phyloP scores from a whole-genome alignment of 1,140 invertebrate species.

The Melitaea cinxia region DNA sequence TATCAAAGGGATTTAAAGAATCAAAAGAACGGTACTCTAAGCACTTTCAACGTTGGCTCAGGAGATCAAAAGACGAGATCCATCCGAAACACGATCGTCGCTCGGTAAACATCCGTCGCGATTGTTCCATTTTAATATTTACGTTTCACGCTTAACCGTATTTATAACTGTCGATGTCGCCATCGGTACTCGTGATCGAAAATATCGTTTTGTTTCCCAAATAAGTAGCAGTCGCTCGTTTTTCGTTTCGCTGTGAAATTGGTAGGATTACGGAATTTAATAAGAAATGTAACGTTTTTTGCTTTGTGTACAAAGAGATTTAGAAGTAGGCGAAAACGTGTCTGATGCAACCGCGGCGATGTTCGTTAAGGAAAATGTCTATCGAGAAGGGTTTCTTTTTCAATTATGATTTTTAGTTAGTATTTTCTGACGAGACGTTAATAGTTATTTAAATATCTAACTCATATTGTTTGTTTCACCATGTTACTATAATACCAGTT shows the following conservation, averaged over 20 bases:
- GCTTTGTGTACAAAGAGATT: no score
- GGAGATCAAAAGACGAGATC: slow-evolving; percentile 16
- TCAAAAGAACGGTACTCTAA: not conserved
- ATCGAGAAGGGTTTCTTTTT: no score
- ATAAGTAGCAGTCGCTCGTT: not conserved
- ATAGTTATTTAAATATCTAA: not conserved
- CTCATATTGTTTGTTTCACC: not conserved
- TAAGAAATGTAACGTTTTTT: not conserved
- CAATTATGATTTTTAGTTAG: no score
- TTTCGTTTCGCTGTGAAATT: not conserved
- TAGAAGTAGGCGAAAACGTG: no score
- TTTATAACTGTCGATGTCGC: not conserved
- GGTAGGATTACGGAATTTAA: not conserved
- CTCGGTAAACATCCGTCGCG: slow-evolving; percentile 16
- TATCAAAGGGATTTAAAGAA: not conserved
- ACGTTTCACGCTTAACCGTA: not conserved
- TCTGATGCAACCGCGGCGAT: no score
- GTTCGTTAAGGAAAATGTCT: no score
- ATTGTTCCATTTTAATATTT: slow-evolving; percentile 14
- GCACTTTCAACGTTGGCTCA: not conserved
- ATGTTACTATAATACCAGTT: not conserved
- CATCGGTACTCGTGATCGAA: not conserved
- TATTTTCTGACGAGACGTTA: not conserved
- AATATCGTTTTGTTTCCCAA: not conserved
- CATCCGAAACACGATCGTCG: slow-evolving; percentile 7